These are phyloP conservation scores for Cataglyphis albicans DNA, from an alignment of 2,888 invertebrate genomes.

Conservation along the genomic window DNA sequence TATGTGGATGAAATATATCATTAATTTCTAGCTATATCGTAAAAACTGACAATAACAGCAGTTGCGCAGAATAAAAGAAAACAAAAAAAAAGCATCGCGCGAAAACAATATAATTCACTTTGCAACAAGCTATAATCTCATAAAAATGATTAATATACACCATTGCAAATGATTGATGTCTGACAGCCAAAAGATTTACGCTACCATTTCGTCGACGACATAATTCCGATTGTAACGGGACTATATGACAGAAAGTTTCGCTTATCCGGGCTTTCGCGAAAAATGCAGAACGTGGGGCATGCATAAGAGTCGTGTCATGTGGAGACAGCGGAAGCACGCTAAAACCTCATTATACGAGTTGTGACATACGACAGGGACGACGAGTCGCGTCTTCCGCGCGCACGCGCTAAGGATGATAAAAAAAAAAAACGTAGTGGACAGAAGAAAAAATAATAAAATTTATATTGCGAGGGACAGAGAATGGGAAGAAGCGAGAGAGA, in stretches of 20 bases:
- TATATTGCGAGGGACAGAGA: slow-evolving; percentile 37
- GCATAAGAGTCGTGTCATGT: slow-evolving; percentile 60
- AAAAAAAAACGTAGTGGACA: slow-evolving; percentile 56
- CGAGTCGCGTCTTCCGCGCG: slow-evolving; percentile 32
- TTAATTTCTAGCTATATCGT: slow-evolving; percentile 24
- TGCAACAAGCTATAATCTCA: neutral
- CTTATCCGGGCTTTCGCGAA: slow-evolving; percentile 14
- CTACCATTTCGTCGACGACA: slow-evolving; percentile 10
- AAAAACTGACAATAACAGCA: slow-evolving; percentile 3
- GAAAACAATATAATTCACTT: slow-evolving; percentile 22
- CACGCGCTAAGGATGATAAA: slow-evolving; percentile 1
- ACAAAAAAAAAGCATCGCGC: slow-evolving; percentile 13
- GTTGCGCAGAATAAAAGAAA: slow-evolving; percentile 8
- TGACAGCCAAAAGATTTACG: neutral
- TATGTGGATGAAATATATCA: slow-evolving; percentile 23
- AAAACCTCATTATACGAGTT: slow-evolving; percentile 58
- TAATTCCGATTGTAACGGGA: slow-evolving; percentile 30
- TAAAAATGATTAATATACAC: slow-evolving; percentile 16
- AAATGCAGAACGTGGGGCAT: slow-evolving; percentile 42
- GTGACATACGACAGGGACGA: slow-evolving; percentile 47
- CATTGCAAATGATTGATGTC: slow-evolving; percentile 16
- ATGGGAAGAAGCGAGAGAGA: slow-evolving; percentile 50
- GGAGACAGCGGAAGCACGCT: slow-evolving; percentile 33
- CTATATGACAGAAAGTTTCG: slow-evolving; percentile 18
- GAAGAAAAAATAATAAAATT: slow-evolving; percentile 57